phyloP scores from a whole-genome alignment of 2,797 vertebrate species.

The Tiaroga cobitis region DNA sequence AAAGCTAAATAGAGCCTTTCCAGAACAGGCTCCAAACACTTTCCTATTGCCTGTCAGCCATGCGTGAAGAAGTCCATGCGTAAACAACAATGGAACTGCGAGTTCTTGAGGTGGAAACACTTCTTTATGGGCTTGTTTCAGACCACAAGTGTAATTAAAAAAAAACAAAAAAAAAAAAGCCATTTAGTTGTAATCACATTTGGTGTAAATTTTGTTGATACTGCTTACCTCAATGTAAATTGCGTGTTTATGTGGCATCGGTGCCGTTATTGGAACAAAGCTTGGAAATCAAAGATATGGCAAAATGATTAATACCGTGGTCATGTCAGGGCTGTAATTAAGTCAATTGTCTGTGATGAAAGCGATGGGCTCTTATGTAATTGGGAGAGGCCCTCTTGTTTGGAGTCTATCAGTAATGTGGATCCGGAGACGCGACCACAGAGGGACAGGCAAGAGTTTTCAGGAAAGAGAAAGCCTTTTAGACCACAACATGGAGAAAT shows the following conservation, averaged over 20 bases:
- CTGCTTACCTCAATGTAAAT: constrained; percentile 59
- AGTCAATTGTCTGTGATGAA: constrained; percentile 60
- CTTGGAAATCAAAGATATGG: constrained; percentile 64
- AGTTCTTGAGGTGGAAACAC: constrained; percentile 44
- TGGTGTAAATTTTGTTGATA: constrained; percentile 66
- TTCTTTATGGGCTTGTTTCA: constrained; percentile 48
- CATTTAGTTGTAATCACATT: constrained; percentile 59
- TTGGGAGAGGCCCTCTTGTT: constrained; percentile 46
- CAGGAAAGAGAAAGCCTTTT: background rate
- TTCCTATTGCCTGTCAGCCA: constrained; percentile 40
- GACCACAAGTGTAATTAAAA: constrained; percentile 72
- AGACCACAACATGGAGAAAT: background rate
- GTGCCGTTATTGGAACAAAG: constrained; percentile 64
- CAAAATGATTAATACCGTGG: constrained; percentile 54
- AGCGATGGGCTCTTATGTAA: constrained; percentile 47
- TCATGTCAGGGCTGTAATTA: constrained; percentile 55
- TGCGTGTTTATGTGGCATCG: constrained; percentile 62
- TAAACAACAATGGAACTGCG: constrained; percentile 58
- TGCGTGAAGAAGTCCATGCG: constrained; percentile 56
- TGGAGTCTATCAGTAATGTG: constrained; percentile 41
- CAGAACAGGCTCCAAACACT: constrained; percentile 41
- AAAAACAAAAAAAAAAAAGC: constrained; percentile 65
- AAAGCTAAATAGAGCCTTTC: constrained; percentile 42
- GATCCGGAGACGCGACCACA: constrained; percentile 34
- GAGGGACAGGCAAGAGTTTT: background rate